phyloP scores from a whole-genome alignment of 2,797 vertebrate genomes.

The Sitta carolinensis region DNA sequence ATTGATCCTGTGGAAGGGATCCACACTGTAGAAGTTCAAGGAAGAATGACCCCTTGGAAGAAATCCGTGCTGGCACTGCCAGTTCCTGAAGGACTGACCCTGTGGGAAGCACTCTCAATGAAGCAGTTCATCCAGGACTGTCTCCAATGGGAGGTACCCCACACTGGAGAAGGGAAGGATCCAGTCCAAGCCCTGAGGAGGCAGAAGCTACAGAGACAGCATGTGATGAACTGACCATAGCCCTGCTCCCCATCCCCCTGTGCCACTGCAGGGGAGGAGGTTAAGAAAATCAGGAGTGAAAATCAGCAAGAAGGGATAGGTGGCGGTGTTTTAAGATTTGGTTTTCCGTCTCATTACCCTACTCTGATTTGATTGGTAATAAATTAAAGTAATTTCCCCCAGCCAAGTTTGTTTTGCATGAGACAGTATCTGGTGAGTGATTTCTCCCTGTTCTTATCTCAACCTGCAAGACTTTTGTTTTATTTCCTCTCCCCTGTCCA shows the following conservation, averaged over 20 bases:
- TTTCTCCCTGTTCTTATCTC: not conserved
- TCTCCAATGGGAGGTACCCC: accelerated
- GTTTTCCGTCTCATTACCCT: not conserved
- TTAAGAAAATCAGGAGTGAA: not conserved
- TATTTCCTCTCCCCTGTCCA: not conserved
- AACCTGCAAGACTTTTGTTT: not conserved
- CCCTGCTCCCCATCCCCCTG: too few species aligned
- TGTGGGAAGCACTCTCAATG: not conserved
- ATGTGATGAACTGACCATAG: not conserved
- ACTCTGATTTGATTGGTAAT: not conserved
- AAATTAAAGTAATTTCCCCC: not conserved
- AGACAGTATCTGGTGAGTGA: not conserved
- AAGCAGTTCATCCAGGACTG: too few species aligned
- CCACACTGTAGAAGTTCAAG: too few species aligned
- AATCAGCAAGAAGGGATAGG: not conserved
- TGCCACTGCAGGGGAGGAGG: accelerated
- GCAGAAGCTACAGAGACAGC: not conserved
- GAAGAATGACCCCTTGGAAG: not conserved
- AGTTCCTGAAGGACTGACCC: not conserved
- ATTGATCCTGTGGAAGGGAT: not conserved
- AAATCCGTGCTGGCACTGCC: too few species aligned
- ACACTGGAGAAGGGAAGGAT: not conserved
- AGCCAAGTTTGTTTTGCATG: not conserved
- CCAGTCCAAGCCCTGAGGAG: too few species aligned
- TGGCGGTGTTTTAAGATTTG: not conserved